Evolutionary conservation across 2,888 invertebrate species (phyloP).

Genomic region (Metalampra italica): DNA sequence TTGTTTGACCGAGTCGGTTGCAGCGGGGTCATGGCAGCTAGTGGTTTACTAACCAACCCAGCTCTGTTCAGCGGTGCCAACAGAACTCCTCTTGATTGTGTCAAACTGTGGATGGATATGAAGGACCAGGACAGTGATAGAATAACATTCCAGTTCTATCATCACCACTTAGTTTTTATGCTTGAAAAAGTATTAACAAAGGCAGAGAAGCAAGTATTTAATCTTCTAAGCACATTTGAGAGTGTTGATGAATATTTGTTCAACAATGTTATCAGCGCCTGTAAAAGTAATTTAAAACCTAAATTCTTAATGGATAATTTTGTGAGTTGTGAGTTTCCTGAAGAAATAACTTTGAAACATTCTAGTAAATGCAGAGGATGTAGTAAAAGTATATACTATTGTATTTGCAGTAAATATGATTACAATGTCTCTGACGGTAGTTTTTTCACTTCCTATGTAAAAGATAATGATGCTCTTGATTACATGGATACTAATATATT

Average conservation of each 20-base stretch:
- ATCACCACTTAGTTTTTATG: conserved; percentile 98
- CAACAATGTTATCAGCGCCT: conserved; percentile 69
- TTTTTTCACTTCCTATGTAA: conserved; percentile 54
- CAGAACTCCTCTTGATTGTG: conserved; percentile 85
- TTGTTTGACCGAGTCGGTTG: conserved; percentile 84
- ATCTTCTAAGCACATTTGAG: conserved; percentile 83
- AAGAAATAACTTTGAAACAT: conserved; percentile 62
- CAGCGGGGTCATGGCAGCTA: conserved; percentile 94
- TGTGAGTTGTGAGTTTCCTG: conserved; percentile 54
- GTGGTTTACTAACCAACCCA: conserved; percentile 94
- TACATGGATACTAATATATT: conserved; percentile 65
- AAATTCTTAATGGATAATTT: conserved; percentile 43
- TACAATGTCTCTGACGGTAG: conserved; percentile 44
- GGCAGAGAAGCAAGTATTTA: conserved; percentile 86
- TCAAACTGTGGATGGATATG: conserved; percentile 89
- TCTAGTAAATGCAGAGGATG: conserved; percentile 61
- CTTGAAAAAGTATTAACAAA: conserved; percentile 88
- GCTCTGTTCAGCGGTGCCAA: conserved; percentile 87
- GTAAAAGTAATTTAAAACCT: conserved; percentile 38
- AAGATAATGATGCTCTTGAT: conserved; percentile 52
- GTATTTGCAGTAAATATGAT: conserved; percentile 57
- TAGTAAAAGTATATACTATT: conserved; percentile 56
- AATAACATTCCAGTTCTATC: conserved; percentile 90
- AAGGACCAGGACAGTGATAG: conserved; percentile 79
- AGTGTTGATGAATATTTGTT: conserved; percentile 85